phyloP scores from a whole-genome alignment of 2,888 invertebrate species.

The Lasioglossum pauxillum region DNA sequence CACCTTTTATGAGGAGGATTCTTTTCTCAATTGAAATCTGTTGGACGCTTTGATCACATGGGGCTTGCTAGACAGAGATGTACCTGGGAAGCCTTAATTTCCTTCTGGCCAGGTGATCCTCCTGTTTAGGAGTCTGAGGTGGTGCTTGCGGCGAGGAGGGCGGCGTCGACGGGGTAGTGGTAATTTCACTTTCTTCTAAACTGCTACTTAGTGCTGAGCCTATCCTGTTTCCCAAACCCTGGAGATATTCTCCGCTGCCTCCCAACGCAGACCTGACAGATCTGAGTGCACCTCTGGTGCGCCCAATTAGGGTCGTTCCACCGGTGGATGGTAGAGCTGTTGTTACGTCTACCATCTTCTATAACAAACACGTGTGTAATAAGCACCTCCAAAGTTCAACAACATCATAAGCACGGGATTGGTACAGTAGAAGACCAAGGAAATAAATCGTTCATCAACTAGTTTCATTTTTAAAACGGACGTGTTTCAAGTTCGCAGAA shows the following conservation, averaged over 20 bases:
- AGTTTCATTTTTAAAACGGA: neutral
- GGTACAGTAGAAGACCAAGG: neutral
- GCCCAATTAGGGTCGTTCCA: conserved; percentile 79
- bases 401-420: neutral
- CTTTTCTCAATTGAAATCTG: too few species aligned
- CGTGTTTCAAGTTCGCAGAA: neutral
- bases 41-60: too few species aligned
- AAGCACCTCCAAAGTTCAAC: neutral
- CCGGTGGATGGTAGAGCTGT: conserved; percentile 74
- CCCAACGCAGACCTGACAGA: conserved; percentile 82
- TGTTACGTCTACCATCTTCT: conserved; percentile 80
- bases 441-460: neutral
- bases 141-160: conserved; percentile 75
- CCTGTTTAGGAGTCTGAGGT: conserved; percentile 58
- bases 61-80: conserved; percentile 1
- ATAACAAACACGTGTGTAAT: neutral
- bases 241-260: conserved; percentile 82
- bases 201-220: conserved; percentile 82
- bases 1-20: too few species aligned
- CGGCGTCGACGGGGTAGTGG: conserved; percentile 76
- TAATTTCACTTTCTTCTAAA: conserved; percentile 81
- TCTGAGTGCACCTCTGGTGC: conserved; percentile 81
- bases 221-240: conserved; percentile 81
- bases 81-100: conserved; percentile 79
- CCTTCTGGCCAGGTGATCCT: conserved; percentile 73